phyloP scores from a whole-genome alignment of 92 coral and sea anemone species.

The Siderastrea radians region DNA sequence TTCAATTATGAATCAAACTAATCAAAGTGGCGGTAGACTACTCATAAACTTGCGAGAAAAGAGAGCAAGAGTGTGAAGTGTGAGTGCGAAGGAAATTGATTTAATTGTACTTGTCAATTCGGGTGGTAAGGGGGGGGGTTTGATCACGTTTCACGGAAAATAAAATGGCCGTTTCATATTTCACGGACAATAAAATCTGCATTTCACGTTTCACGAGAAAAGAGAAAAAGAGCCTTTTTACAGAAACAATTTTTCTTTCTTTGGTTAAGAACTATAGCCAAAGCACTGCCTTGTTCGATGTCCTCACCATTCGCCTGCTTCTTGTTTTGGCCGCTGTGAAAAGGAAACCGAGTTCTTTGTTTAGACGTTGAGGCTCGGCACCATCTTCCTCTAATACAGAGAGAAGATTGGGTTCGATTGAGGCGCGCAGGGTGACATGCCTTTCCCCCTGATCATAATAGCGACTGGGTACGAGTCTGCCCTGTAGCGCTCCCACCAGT shows the following conservation, averaged over 20 bases:
- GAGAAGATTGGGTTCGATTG: no score
- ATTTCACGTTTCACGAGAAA: slow-evolving; percentile 2
- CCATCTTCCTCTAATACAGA: slow-evolving; percentile 14
- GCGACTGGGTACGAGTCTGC: no score
- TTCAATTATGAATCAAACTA: no score
- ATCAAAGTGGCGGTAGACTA: no score
- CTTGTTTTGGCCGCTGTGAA: slow-evolving; percentile 29
- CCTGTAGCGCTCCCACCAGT: no score
- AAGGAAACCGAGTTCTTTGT: slow-evolving; percentile 19
- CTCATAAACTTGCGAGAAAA: background rate
- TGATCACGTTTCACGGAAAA: slow-evolving; percentile 1
- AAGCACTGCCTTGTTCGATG: slow-evolving; percentile 14
- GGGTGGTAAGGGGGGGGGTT: background rate
- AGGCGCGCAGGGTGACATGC: no score
- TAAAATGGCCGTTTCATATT: background rate
- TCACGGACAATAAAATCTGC: background rate
- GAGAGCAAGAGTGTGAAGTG: background rate
- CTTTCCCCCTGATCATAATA: no score
- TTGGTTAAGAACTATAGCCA: slow-evolving; percentile 24
- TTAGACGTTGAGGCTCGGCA: slow-evolving; percentile 30
- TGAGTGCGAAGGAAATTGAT: no score
- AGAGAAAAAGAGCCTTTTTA: background rate
- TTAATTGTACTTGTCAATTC: no score
- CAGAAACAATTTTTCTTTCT: background rate
- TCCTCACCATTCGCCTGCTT: slow-evolving; percentile 34